phyloP scores from a whole-genome alignment of 1,140 invertebrate species.

The Euschistus heros region DNA sequence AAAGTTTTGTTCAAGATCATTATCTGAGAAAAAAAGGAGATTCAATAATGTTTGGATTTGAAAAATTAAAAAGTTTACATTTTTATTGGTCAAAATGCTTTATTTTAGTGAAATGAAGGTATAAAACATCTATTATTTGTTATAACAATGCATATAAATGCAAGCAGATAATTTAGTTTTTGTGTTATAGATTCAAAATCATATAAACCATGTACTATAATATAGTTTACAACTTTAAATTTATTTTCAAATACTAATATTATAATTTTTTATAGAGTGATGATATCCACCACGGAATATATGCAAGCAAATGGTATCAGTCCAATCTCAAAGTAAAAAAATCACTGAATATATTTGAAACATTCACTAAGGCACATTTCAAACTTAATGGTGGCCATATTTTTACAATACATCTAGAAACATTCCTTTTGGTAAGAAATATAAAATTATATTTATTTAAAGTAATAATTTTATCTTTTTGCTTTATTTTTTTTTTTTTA shows the following conservation, averaged over 20 bases:
- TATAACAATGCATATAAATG: neutral
- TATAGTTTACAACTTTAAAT: too few species aligned
- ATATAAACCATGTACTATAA: neutral
- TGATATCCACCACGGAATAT: slow-evolving; percentile 19
- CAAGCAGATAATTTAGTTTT: neutral
- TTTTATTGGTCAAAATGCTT: neutral
- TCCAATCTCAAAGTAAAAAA: slow-evolving; percentile 19
- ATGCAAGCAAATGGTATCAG: slow-evolving; percentile 23
- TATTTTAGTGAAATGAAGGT: neutral
- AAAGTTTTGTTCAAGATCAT: too few species aligned
- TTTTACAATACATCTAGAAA: slow-evolving; percentile 19
- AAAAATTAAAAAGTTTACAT: too few species aligned
- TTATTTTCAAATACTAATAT: neutral
- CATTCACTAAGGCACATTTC: slow-evolving; percentile 24
- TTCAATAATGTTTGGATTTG: too few species aligned
- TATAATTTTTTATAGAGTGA: slow-evolving; percentile 22
- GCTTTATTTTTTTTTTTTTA: neutral
- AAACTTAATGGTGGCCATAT: slow-evolving; percentile 23
- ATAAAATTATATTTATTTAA: neutral
- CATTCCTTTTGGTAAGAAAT: slow-evolving; percentile 20
- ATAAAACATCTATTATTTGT: neutral
- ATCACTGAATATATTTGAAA: slow-evolving; percentile 20
- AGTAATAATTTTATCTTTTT: neutral
- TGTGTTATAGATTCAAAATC: neutral
- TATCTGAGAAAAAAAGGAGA: too few species aligned